phyloP scores from a whole-genome alignment of 1,140 invertebrate genomes.

The Tribolium castaneum region DNA sequence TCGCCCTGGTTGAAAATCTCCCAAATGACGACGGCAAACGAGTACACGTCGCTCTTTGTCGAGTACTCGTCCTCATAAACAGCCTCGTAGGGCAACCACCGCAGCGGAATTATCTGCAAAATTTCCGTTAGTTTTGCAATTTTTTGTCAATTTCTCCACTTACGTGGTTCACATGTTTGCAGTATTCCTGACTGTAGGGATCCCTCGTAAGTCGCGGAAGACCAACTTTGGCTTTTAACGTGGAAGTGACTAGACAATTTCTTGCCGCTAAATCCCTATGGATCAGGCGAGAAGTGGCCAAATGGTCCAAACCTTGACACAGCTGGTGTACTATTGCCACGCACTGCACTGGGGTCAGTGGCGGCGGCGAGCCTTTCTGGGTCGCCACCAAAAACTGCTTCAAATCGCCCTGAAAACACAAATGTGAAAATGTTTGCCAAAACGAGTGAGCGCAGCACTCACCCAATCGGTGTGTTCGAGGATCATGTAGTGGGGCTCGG shows the following conservation, averaged over 20 bases:
- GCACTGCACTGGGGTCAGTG: slow-evolving; percentile 77
- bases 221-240: slow-evolving; percentile 86
- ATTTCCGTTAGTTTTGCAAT: slow-evolving; percentile 3
- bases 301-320: slow-evolving; percentile 85
- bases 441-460: too few relatives aligned
- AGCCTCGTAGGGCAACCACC: slow-evolving; percentile 91
- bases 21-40: slow-evolving; percentile 90
- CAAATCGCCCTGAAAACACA: slow-evolving; percentile 80
- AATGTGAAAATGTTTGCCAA: slow-evolving; percentile 60
- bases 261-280: slow-evolving; percentile 91
- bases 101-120: slow-evolving; percentile 75
- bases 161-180: slow-evolving; percentile 81
- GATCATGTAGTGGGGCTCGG: slow-evolving; percentile 89
- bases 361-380: slow-evolving; percentile 66
- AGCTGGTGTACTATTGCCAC: slow-evolving; percentile 81
- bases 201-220: slow-evolving; percentile 84
- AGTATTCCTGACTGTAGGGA: slow-evolving; percentile 88
- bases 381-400: slow-evolving; percentile 94
- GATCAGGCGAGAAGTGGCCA: slow-evolving; percentile 79
- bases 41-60: slow-evolving; percentile 94
- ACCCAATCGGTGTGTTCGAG: slow-evolving; percentile 94
- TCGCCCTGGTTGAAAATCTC: slow-evolving; percentile 91
- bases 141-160: slow-evolving; percentile 19
- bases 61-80: slow-evolving; percentile 92
- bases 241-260: slow-evolving; percentile 91